Evolutionary conservation across 1,140 invertebrate species (phyloP).

Genomic region (Heliconius congener): DNA sequence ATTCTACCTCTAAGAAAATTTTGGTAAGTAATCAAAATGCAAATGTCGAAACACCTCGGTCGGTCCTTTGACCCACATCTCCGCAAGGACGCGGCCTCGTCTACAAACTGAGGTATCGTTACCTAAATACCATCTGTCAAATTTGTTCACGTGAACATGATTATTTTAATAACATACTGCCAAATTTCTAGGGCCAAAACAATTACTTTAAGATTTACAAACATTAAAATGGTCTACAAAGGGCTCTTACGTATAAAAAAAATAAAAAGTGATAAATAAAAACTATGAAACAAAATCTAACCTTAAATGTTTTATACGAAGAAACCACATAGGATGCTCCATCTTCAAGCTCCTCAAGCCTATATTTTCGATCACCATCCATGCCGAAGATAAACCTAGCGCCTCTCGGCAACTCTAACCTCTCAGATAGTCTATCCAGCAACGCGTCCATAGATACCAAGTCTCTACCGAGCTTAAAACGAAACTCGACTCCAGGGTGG

Average conservation of each 20-base stretch:
- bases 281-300: conserved; percentile 69
- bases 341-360: conserved; percentile 93
- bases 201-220: neutral
- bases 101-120: conserved; percentile 3
- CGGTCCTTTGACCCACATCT: conserved; percentile 78
- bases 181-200: neutral
- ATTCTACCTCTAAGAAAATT: too few species aligned
- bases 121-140: conserved; percentile 25
- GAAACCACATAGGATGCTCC: conserved; percentile 95
- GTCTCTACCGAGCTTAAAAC: conserved; percentile 93
- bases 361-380: conserved; percentile 92
- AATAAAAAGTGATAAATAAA: neutral
- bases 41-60: too few species aligned
- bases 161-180: neutral
- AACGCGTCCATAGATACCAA: conserved; percentile 93
- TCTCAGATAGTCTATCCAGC: conserved; percentile 90
- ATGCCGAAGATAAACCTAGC: conserved; percentile 94
- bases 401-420: conserved; percentile 91
- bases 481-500: conserved; percentile 93
- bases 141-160: conserved; percentile 1
- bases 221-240: neutral
- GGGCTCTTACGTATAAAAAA: neutral
- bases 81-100: conserved; percentile 64
- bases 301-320: conserved; percentile 95
- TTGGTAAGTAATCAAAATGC: too few species aligned